Conservation (phyloP, 2,797 vertebrate genomes). For the Tarsius wallacei region DNA sequence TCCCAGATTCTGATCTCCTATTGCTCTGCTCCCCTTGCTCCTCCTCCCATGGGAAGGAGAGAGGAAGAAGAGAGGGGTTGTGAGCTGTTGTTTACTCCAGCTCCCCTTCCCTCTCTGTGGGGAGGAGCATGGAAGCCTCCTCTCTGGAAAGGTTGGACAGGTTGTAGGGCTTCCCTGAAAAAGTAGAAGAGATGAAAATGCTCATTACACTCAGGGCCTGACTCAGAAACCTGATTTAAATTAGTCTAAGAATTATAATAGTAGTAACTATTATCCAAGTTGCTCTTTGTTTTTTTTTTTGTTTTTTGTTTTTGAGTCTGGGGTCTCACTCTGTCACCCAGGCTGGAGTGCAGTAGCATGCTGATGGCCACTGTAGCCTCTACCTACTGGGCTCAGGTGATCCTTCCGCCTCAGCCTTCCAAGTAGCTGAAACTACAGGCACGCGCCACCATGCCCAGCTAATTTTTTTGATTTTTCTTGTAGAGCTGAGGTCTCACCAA, state of each 20-base stretch:
- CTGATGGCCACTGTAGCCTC: too few relatives aligned
- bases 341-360: too few relatives aligned
- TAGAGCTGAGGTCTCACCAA: neutral
- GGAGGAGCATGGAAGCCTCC: neutral
- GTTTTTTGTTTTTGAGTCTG: neutral
- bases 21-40: neutral
- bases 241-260: constrained; percentile 32
- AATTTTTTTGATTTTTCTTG: neutral
- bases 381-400: too few relatives aligned
- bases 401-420: too few relatives aligned
- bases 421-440: too few relatives aligned
- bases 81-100: neutral
- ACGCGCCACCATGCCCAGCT: too few relatives aligned
- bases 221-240: neutral
- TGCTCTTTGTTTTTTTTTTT: constrained; percentile 69
- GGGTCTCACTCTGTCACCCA: too few relatives aligned
- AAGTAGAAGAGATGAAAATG: neutral
- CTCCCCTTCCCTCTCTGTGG: too few relatives aligned
- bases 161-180: neutral
- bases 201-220: neutral
- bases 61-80: neutral
- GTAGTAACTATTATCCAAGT: neutral
- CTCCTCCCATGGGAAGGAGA: neutral
- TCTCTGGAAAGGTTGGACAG: neutral
- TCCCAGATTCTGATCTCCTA: neutral